phyloP scores from a whole-genome alignment of 2,888 invertebrate genomes.

The Lepas anatifera region DNA sequence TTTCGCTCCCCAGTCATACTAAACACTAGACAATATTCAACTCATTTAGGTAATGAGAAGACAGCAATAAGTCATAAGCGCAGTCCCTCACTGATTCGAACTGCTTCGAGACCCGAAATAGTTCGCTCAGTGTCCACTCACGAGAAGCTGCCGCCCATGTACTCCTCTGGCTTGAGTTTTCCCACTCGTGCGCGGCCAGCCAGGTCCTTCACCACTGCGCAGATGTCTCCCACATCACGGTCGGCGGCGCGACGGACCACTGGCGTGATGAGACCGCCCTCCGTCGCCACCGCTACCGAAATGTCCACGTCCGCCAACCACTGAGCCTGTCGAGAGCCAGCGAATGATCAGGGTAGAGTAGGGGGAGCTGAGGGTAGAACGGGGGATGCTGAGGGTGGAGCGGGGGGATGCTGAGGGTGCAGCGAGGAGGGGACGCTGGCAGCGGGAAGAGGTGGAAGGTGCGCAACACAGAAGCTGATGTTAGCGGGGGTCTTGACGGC shows the following conservation, averaged over 20 bases:
- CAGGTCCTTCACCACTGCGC: slow-evolving; percentile 39
- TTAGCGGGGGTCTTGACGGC: no score
- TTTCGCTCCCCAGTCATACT: no score
- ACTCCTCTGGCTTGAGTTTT: slow-evolving; percentile 53
- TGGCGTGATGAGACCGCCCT: slow-evolving; percentile 50
- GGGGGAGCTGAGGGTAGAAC: no score
- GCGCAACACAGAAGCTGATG: no score
- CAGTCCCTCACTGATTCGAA: no score
- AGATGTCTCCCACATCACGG: slow-evolving; percentile 43
- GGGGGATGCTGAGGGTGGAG: no score
- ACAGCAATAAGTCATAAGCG: no score
- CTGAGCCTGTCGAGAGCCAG: slow-evolving; percentile 33
- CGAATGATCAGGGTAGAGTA: no score
- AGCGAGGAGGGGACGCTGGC: background rate
- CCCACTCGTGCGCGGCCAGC: slow-evolving; percentile 46
- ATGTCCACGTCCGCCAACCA: slow-evolving; percentile 41
- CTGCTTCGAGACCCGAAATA: no score
- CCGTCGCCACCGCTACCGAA: slow-evolving; percentile 51
- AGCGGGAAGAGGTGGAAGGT: background rate
- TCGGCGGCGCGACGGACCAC: slow-evolving; percentile 45
- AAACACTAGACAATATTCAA: background rate
- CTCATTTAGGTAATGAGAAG: slow-evolving; percentile 8
- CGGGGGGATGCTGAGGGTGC: no score
- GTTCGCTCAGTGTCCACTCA: no score
- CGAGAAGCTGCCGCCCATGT: slow-evolving; percentile 47